Percentiles rank a stretch among this genome's conserved stretches.
Conservation (phyloP, 2,113 vertebrate species). For the Panthera tigris region DNA sequence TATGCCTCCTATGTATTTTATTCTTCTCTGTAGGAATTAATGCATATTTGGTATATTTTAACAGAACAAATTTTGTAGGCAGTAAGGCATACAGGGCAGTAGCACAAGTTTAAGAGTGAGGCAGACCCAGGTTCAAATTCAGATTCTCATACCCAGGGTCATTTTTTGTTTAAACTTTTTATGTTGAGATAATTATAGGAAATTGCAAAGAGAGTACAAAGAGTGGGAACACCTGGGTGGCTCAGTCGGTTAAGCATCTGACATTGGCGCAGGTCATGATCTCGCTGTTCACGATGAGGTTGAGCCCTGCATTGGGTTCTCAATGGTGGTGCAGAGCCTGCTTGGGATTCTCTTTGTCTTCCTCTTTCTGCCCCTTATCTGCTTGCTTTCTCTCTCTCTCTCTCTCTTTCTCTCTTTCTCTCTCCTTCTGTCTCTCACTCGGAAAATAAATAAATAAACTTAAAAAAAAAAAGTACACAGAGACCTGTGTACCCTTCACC, state of each 20-base stretch:
- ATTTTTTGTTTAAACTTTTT: slow-evolving; percentile 40
- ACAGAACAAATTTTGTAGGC: not conserved
- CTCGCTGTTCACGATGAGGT: no score
- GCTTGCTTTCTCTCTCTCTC: no score
- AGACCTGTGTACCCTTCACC: not conserved
- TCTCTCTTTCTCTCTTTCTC: no score
- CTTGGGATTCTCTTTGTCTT: no score
- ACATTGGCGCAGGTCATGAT: no score
- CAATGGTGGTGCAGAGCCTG: no score
- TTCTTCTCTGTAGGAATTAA: slow-evolving; percentile 26
- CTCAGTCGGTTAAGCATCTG: no score
- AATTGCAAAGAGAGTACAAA: not conserved
- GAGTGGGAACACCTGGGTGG: not conserved
- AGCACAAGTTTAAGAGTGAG: not conserved
- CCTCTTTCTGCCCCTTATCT: no score
- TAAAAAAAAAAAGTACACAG: not conserved
- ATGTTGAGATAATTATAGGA: slow-evolving; percentile 37
- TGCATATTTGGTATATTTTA: not conserved
- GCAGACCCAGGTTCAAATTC: not conserved
- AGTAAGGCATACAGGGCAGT: not conserved
- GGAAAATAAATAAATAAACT: no score
- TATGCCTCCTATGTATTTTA: not conserved
- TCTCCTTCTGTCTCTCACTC: no score
- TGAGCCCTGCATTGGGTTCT: no score
- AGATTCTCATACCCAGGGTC: not conserved